Evolutionary conservation across 2,113 vertebrate species (phyloP).

Genomic region (Aramus guarauna): DNA sequence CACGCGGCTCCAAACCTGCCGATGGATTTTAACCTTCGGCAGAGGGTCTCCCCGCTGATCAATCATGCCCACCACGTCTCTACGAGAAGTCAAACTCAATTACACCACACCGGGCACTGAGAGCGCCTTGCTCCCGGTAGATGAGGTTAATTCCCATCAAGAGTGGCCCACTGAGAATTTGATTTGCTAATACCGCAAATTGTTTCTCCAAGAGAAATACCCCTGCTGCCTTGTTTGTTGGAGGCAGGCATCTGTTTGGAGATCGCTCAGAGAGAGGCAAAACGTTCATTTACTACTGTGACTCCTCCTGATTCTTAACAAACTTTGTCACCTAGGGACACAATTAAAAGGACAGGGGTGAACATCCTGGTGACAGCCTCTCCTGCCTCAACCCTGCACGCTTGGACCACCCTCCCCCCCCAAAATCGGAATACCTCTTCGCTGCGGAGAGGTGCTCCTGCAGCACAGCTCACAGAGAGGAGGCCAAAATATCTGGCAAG

Average conservation of each 20-base stretch:
- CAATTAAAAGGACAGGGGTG: not conserved
- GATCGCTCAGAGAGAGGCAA: not conserved
- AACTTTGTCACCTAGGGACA: not conserved
- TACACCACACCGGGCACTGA: fast-evolving
- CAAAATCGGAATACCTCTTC: not conserved
- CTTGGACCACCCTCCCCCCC: not conserved
- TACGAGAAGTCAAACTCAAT: constrained; percentile 1
- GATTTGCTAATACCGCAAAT: constrained; percentile 16
- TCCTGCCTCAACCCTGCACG: not conserved
- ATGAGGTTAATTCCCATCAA: constrained; percentile 49
- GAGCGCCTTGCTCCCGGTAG: not conserved
- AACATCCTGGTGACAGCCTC: not conserved
- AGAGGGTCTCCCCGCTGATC: not conserved
- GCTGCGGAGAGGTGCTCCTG: not conserved
- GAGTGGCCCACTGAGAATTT: not conserved
- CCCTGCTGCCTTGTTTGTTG: not conserved
- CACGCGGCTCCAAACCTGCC: fast-evolving
- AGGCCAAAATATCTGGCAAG: not conserved
- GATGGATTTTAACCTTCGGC: not conserved
- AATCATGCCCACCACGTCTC: not conserved
- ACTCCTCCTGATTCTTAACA: not conserved
- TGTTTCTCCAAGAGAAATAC: constrained; percentile 6
- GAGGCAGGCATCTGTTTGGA: not conserved
- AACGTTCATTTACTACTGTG: not conserved
- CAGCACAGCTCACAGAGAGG: not conserved